Evolutionary conservation across 1,140 invertebrate species (phyloP).

Genomic region (Brachionus paranguensis): DNA sequence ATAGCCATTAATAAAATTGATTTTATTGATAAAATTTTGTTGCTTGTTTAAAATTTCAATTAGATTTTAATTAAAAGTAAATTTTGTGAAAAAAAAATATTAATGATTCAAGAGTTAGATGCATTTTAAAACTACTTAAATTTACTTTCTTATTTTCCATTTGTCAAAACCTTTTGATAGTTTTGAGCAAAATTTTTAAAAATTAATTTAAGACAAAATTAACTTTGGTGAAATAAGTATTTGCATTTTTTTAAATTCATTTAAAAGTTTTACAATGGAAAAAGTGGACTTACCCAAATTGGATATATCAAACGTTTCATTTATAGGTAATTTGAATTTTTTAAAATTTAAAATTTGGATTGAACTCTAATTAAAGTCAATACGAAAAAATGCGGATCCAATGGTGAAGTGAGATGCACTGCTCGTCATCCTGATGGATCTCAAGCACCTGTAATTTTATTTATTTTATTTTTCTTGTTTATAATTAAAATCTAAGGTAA

Average conservation of each 20-base stretch:
- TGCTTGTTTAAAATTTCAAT: neutral
- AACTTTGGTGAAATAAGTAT: neutral
- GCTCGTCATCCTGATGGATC: constrained; percentile 25
- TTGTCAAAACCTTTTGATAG: neutral
- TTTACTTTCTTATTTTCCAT: neutral
- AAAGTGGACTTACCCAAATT: neutral
- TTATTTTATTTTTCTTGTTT: neutral
- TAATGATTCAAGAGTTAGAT: neutral
- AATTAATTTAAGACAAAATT: neutral
- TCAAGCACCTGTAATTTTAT: constrained; percentile 12
- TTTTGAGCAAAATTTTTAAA: neutral
- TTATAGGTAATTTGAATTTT: neutral
- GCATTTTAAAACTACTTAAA: neutral
- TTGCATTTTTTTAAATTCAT: neutral
- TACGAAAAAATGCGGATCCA: constrained; percentile 15
- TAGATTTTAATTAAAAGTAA: neutral
- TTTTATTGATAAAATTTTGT: neutral
- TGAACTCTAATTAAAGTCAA: neutral
- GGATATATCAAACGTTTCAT: constrained; percentile 34
- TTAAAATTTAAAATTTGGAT: neutral
- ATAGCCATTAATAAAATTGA: neutral
- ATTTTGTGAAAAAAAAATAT: neutral
- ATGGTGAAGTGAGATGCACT: neutral
- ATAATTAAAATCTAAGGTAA: neutral
- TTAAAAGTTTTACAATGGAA: neutral